Base-by-base conservation (phyloP, 2,888 invertebrate genomes). In the Drosophila austrosaltans region DNA sequence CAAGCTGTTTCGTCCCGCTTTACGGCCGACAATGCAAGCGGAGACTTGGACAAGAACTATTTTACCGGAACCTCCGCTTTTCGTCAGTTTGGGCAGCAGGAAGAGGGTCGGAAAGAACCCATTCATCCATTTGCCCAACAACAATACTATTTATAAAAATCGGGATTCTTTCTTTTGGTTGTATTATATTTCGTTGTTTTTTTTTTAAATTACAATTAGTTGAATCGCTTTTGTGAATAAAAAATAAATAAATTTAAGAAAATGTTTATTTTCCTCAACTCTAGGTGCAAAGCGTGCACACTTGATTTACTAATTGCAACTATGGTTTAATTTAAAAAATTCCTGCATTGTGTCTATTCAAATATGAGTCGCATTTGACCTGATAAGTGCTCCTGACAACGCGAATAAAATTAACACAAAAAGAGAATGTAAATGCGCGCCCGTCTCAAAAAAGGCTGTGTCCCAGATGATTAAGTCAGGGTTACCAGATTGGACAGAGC, bases 131-230 rank as follows among this genome's bases (percentile, higher is more conserved):
- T 48, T 25, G 3, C 48, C 22, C 48, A 48, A 48, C 48, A 48
- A 48, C 48, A 48, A 48, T 48, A 48, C 48, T 48, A 48, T 48
- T 48, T 10, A 10, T 22, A 48, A 48, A 16, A 48, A 22, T 10
- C 3, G 8, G 25, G 22, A 48, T 22, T 8, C 16, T 7, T 16
- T 5, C 6, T 42, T 42, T 16, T 40, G n/a, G 6, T 40, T n/a
- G n/a, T 40, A 40, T 40, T 6, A 1, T 20, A 42, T 20, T 20
- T 20, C 16, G 6, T 48, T 42, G 3, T 48, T 48, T 48, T 48
- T 10, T 16, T 7, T 48, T 48, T 48, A 48, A 22, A 22, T 10
- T 48, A 48, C 22, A 22, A 25, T 48, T 48, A 48, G 48, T 48
- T 48, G 7, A 25, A 22, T 25, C 25, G 25, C 22, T 25, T 48